Conservation (phyloP, 2,888 invertebrate species). For the Rhyacophila evoluta region DNA sequence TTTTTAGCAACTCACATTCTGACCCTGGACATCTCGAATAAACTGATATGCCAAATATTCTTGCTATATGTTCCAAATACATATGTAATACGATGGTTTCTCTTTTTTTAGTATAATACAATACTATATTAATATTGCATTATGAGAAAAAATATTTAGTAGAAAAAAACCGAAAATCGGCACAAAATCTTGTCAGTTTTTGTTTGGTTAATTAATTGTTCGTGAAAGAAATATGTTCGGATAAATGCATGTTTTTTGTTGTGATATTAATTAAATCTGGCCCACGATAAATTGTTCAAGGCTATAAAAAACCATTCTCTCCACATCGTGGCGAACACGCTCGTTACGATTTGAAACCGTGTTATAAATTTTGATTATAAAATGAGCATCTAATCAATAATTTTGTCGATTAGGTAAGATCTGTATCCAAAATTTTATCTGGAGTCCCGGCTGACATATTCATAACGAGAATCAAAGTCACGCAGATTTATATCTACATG, state of each 20-base stretch:
- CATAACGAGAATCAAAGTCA: no score
- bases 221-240: not conserved
- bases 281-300: not conserved
- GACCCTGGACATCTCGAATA: no score
- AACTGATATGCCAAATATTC: no score
- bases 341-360: not conserved
- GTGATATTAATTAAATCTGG: constrained; percentile 3
- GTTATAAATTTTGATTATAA: not conserved
- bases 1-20: no score
- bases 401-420: no score
- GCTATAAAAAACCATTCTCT: not conserved
- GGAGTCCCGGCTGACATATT: no score
- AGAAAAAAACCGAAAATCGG: not conserved
- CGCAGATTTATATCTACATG: no score
- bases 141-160: not conserved
- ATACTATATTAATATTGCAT: not conserved
- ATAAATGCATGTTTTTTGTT: not conserved
- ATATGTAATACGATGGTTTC: no score
- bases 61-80: no score
- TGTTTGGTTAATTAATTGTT: constrained; percentile 3
- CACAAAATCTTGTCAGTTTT: not conserved
- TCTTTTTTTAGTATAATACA: no score
- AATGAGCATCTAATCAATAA: no score
- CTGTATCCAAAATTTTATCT: no score
- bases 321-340: not conserved